Evolutionary conservation across 2,113 vertebrate species (phyloP).

Genomic region (Lichenostomus cassidix): DNA sequence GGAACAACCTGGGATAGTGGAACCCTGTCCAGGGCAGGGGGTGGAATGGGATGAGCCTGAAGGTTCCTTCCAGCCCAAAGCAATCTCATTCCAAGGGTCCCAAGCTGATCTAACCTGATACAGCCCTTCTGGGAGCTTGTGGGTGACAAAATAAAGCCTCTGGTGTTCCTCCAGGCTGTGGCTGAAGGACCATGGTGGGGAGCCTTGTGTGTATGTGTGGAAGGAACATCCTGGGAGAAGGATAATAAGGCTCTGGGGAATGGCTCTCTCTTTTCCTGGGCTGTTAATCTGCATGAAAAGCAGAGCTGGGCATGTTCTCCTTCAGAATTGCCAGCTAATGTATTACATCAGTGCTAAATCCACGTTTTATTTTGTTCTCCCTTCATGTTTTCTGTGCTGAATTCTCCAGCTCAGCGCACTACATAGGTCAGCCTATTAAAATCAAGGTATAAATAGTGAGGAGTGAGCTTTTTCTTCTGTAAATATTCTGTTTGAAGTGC

Average conservation of each 20-base stretch:
- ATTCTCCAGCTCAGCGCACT: neutral
- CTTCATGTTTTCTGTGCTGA: neutral
- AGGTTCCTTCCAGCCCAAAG: neutral
- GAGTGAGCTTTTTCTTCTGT: neutral
- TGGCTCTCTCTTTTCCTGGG: neutral
- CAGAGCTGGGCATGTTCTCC: neutral
- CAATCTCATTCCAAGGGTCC: neutral
- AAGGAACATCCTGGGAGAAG: neutral
- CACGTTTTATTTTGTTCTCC: neutral
- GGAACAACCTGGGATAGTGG: neutral
- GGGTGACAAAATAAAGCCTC: neutral
- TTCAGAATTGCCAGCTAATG: neutral
- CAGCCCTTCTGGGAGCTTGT: neutral
- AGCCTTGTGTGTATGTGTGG: neutral
- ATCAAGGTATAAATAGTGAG: slow-evolving; percentile 18
- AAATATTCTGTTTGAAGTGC: slow-evolving; percentile 40
- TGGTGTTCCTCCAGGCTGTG: neutral
- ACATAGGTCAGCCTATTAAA: neutral
- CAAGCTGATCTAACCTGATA: neutral
- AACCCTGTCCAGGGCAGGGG: neutral
- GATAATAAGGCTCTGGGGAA: neutral
- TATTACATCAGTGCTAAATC: neutral
- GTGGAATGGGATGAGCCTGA: neutral
- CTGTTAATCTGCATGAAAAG: neutral
- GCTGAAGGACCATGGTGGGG: neutral